Evolutionary conservation across 2,797 vertebrate genomes (phyloP), one percentile per base, ranked within the genome.

Genomic region (Gallinago solitaria): DNA sequence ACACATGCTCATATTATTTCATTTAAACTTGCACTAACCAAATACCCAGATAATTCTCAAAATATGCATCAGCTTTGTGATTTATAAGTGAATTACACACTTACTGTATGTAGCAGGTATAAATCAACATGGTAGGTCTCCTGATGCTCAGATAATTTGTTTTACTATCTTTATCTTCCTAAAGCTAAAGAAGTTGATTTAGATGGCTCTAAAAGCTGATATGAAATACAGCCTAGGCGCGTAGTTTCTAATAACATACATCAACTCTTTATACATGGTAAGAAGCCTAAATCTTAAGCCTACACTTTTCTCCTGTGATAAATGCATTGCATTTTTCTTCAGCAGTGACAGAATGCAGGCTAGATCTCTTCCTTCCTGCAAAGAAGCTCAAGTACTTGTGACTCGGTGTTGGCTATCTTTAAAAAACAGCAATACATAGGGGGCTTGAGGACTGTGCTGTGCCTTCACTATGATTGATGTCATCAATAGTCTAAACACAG

Each of bases 181-280:
- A 83, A 94, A 94, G 95, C 79, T 96, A 67, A 95, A 92, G 77
- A 95, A 94, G 11, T 87, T 97, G 95, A 97, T 97, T 97, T 96
- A 86, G 94, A 43, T 89, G 76, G 28, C 84, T 91, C 80, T 92
- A 92, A 90, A 95, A 91, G 27, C 39, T 89, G 77, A 86, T 93
- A 91, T 94, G 80, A 97, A 93, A 97, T 96, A 95, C 65, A 81
- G 16, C 85, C 48, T 84, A 80, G 54, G 33, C 57, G 21, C 50
- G 87, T 50, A 83, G 80, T 79, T 94, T 87, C 80, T 76, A 95
- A 97, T 61, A 96, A 92, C 43, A 76, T 51, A 54, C 57, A 93
- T 95, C 91, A 97, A 84, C 50, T 65, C 53, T 92, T 95, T 70
- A 95, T 87, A 78, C 84, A 90, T 9, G 7, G 76, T 64, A 47